Evolutionary conservation across 1,140 invertebrate genomes (phyloP).

Genomic region (Drosophila grimshawi): DNA sequence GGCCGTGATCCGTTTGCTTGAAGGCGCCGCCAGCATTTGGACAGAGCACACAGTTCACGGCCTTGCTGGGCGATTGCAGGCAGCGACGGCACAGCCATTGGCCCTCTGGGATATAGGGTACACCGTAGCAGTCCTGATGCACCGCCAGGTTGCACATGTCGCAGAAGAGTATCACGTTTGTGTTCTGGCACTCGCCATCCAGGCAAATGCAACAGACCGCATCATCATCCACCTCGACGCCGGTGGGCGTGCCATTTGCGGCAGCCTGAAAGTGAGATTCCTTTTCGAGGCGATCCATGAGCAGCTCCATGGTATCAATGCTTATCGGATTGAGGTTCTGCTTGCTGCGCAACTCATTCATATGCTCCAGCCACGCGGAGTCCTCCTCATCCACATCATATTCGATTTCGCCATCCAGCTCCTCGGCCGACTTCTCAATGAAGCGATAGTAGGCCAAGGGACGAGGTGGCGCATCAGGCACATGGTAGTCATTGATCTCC

Average conservation of each 20-base stretch:
- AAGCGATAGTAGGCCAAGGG: constrained; percentile 94
- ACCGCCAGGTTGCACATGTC: constrained; percentile 99
- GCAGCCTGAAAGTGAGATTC: constrained; percentile 95
- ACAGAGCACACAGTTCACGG: constrained; percentile 98
- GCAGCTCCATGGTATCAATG: constrained; percentile 94
- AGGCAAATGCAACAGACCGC: constrained; percentile 98
- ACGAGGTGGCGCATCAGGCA: constrained; percentile 91
- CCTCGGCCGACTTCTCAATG: constrained; percentile 97
- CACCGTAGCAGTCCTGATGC: constrained; percentile 99
- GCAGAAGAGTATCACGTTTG: constrained; percentile 93
- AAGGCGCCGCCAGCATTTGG: constrained; percentile 99
- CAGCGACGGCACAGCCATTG: constrained; percentile 98
- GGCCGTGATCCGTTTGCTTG: constrained; percentile 98
- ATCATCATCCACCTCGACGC: constrained; percentile 96
- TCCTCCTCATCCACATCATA: constrained; percentile 99
- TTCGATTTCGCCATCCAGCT: constrained; percentile 96
- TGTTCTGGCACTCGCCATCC: constrained; percentile 93
- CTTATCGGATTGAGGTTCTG: constrained; percentile 89
- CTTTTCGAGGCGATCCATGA: constrained; percentile 99
- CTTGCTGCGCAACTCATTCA: constrained; percentile 92
- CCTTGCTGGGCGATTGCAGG: constrained; percentile 96
- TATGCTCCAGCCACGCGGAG: constrained; percentile 94
- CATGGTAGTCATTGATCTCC: constrained; percentile 91
- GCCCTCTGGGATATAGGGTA: constrained; percentile 98
- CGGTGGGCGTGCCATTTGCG: constrained; percentile 87